phyloP scores from a whole-genome alignment of 1,140 invertebrate genomes.

The Brachionus rubens region DNA sequence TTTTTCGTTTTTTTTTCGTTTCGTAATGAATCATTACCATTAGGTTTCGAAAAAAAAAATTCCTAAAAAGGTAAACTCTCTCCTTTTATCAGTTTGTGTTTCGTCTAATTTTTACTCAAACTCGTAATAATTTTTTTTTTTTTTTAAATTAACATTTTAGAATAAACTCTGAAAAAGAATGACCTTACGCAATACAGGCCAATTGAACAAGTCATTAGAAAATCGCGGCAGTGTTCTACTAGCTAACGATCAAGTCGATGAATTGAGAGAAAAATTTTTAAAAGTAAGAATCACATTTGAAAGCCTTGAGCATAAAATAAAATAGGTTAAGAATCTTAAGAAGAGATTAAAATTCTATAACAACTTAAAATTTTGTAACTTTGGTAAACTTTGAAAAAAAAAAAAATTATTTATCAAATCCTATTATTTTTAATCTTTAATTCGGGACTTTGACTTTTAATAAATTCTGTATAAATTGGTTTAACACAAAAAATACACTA shows the following conservation, averaged over 20 bases:
- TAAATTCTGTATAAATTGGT: conserved; percentile 23
- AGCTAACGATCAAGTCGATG: conserved; percentile 38
- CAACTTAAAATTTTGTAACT: neutral
- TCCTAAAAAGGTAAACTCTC: too few species aligned
- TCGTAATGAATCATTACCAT: too few species aligned
- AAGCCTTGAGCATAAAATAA: conserved; percentile 11
- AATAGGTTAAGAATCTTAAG: conserved; percentile 27
- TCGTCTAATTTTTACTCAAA: neutral
- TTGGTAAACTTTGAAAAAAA: conserved; percentile 25
- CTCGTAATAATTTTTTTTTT: neutral
- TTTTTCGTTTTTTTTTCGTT: too few species aligned
- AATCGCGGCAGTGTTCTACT: conserved; percentile 17
- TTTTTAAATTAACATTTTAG: neutral
- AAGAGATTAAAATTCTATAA: neutral
- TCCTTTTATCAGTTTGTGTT: too few species aligned
- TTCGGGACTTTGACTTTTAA: neutral
- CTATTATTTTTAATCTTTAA: neutral
- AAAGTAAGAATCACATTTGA: conserved; percentile 32
- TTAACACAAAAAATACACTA: neutral
- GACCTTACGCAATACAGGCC: conserved; percentile 11
- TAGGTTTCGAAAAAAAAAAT: too few species aligned
- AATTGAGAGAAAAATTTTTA: conserved; percentile 40
- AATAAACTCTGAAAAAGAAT: neutral
- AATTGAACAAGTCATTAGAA: neutral
- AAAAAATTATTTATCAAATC: too few species aligned